Evolutionary conservation across 2,797 vertebrate genomes (phyloP).

Genomic region (Crenichthys baileyi): DNA sequence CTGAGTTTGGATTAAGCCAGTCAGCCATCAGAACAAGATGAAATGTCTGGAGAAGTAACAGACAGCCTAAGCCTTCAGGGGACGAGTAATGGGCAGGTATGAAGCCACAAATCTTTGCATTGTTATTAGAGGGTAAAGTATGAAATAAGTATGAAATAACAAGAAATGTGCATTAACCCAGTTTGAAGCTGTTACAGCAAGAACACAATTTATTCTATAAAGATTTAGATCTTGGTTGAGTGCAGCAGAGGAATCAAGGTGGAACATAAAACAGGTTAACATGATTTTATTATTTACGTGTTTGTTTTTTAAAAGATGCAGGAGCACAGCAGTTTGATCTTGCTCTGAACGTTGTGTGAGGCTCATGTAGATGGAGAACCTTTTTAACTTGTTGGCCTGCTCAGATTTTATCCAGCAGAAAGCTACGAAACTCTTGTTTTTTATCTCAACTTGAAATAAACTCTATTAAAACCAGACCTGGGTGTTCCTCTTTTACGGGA

Average conservation of each 20-base stretch:
- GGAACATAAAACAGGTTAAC: background rate
- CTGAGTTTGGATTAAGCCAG: background rate
- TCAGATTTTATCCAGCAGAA: conserved; percentile 17
- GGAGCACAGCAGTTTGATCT: background rate
- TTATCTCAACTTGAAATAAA: conserved; percentile 53
- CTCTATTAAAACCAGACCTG: conserved; percentile 57
- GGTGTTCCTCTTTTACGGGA: conserved; percentile 58
- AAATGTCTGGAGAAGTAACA: background rate
- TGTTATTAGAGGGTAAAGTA: background rate
- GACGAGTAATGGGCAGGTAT: background rate
- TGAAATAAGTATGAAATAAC: background rate
- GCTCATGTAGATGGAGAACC: background rate
- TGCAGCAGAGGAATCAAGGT: background rate
- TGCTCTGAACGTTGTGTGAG: background rate
- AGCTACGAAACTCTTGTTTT: background rate
- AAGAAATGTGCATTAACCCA: background rate
- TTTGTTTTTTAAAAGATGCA: background rate
- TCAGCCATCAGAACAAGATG: background rate
- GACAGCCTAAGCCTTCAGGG: background rate
- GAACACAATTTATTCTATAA: background rate
- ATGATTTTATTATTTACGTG: background rate
- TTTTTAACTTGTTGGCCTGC: background rate
- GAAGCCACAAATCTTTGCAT: background rate
- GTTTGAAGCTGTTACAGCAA: background rate
- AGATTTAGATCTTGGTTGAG: background rate